A percentile compares a stretch with the other conserved stretches of the same genome.
Conservation (phyloP, 2,888 invertebrate species). For the Chouioia cunea region DNA sequence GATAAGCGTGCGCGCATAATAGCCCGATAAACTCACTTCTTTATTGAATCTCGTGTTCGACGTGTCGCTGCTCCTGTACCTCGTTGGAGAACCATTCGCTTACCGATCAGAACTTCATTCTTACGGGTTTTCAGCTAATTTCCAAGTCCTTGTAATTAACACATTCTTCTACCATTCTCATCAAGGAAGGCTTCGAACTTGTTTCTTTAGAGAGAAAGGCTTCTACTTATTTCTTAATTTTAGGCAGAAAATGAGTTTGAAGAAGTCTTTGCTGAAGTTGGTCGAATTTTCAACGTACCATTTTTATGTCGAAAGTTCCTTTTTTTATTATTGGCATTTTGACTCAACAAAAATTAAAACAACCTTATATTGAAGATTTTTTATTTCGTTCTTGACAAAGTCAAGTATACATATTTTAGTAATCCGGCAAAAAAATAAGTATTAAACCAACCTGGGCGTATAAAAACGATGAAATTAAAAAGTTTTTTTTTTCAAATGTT, state of each 20-base stretch:
- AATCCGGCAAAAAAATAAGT: slow-evolving; percentile 27
- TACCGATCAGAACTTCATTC: too few species aligned
- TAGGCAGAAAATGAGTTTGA: too few species aligned
- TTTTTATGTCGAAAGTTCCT: neutral
- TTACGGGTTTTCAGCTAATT: too few species aligned
- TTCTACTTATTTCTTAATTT: too few species aligned
- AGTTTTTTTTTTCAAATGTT: too few species aligned
- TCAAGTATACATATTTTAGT: slow-evolving; percentile 11
- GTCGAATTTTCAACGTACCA: too few species aligned
- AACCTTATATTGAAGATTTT: neutral
- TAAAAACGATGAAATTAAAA: slow-evolving; percentile 25
- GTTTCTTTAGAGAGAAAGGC: too few species aligned
- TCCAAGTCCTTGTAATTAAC: too few species aligned
- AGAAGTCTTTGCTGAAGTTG: too few species aligned
- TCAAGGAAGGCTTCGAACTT: too few species aligned
- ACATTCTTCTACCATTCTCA: too few species aligned
- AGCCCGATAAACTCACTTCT: slow-evolving; percentile 66
- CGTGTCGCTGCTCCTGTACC: slow-evolving; percentile 12
- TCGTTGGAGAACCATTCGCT: too few species aligned
- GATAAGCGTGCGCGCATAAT: slow-evolving; percentile 65
- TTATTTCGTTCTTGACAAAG: slow-evolving; percentile 5
- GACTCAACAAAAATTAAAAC: neutral
- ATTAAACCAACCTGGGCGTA: slow-evolving; percentile 7
- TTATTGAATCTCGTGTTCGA: slow-evolving; percentile 61
- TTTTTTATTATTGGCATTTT: neutral